Evolutionary conservation across 2,888 invertebrate genomes (phyloP), one percentile per base, ranked within the genome.

Genomic region (Sarcophaga rosellei): DNA sequence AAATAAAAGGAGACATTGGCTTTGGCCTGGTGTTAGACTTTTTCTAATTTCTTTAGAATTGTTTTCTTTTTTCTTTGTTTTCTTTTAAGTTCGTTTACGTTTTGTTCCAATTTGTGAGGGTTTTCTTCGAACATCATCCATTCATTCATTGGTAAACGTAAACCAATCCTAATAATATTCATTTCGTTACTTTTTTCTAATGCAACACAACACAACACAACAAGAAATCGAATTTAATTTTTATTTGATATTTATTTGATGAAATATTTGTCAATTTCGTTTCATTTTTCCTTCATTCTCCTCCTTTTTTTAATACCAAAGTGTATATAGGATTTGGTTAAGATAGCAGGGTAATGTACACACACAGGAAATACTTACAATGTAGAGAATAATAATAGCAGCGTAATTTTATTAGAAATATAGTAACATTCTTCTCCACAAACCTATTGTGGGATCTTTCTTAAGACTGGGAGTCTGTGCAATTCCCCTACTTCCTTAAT

Each of bases 211-310:
- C 35, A 35, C n/a, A 74, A 61, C 45, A 35, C 45, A 45, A 11
- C 47, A 17, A 21, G 17, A 68, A 73, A 61, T 1, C 4, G 35
- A 86, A 80, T 86, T 76, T 65, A 83, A 82, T 83, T 86, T 86
- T 45, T 77, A 70, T 86, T 83, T 65, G 74, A 83, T 77, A 81
- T 80, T 73, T 73, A 72, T 86, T 86, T 83, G 59, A 35, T 35
- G 35, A 25, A 59, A 77, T 63, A 73, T 57, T 62, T 69, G 62
- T 45, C 12, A 47, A 20, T 65, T 75, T 35, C 35, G 35, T 35
- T 35, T 35, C 35, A 35, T 35, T 35, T 35, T 35, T 35, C 35
- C 2, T 35, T 35, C 35, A 35, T 35, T 35, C 35, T 35, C 6
- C 35, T 6, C 6, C 5, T 47, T 25, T 8, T 57, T n/a, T 12